Evolutionary conservation across 64 coral and sea anemone species (phyloP).

Genomic region (Orbicella faveolata): DNA sequence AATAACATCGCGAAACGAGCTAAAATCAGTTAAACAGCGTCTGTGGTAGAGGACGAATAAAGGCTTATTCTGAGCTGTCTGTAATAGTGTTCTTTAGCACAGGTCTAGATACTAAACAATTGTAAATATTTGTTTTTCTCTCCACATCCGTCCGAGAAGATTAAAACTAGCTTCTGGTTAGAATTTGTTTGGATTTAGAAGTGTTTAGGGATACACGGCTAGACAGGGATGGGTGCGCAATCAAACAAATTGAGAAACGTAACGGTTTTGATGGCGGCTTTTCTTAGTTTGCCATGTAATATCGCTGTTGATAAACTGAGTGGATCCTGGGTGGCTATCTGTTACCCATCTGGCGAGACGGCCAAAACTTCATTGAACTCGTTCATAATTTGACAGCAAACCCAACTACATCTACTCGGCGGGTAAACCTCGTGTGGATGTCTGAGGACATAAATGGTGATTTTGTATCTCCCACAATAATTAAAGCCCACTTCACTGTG

Average conservation of each 20-base stretch:
- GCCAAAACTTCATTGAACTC: background rate
- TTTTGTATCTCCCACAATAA: background rate
- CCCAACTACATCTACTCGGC: background rate
- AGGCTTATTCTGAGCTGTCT: no score
- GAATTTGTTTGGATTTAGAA: no score
- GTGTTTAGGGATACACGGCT: background rate
- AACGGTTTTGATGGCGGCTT: background rate
- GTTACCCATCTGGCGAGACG: conserved; percentile 5
- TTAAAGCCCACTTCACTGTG: background rate
- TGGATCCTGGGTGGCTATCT: conserved; percentile 29
- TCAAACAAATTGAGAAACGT: background rate
- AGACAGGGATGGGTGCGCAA: background rate
- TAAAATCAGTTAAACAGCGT: background rate
- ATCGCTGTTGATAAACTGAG: conserved; percentile 2
- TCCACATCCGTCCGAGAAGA: background rate
- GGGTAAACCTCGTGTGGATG: background rate
- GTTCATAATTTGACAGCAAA: background rate
- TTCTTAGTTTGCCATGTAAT: background rate
- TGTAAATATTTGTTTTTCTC: background rate
- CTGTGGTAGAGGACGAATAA: background rate
- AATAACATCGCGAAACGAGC: background rate
- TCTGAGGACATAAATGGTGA: background rate
- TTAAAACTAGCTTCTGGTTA: no score
- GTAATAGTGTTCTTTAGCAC: background rate
- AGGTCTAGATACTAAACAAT: background rate